Base-by-base conservation (phyloP, 2,797 vertebrate genomes). In the Pelochelys cantorii region DNA sequence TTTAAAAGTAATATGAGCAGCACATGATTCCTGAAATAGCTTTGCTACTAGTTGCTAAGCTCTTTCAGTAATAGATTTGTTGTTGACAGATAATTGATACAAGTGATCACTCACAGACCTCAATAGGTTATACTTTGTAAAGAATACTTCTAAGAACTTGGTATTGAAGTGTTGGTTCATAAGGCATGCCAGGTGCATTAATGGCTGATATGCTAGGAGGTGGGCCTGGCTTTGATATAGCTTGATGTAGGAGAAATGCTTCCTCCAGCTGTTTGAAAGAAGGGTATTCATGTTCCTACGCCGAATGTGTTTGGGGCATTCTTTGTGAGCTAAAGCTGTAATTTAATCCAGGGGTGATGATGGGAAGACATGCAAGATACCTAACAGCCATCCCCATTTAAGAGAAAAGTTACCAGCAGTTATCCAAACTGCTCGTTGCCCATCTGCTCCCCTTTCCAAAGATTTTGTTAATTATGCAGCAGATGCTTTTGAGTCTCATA, bases 71-170 rank as follows among this genome's bases (percentile, higher is more conserved):
- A 85, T 90, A 23, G 4, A 62, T 83, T 95, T 96, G 75, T 74
- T 95, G 93, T 93, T 87, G 89, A 90, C 80, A 77, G 94, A 93
- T 96, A 94, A 92, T 97, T 95, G 86, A 95, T 88, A 68, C 87
- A 78, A 92, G 75, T 71, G 86, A 59, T 91, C 56, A 68, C 92
- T 80, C 9, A 31, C n/a, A 75, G 87, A 84, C 79, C 93, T 83
- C 92, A 31, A 3, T 0, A 78, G 20, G 57, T 88, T 77, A 48
- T 77, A 17, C 79, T 90, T 93, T 89, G 86, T 48, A 80, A 79
- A 62, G 37, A 82, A 54, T 74, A 48, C 1, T 34, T n/a, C 48
- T 85, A 0, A 77, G 18, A 83, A 34, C 20, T 90, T 86, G 85
- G 29, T 48, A 3, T 31, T 90, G 18, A 20, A 34, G 62, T 18